phyloP scores from a whole-genome alignment of 2,888 invertebrate species.

The Cryptosula pallasiana region DNA sequence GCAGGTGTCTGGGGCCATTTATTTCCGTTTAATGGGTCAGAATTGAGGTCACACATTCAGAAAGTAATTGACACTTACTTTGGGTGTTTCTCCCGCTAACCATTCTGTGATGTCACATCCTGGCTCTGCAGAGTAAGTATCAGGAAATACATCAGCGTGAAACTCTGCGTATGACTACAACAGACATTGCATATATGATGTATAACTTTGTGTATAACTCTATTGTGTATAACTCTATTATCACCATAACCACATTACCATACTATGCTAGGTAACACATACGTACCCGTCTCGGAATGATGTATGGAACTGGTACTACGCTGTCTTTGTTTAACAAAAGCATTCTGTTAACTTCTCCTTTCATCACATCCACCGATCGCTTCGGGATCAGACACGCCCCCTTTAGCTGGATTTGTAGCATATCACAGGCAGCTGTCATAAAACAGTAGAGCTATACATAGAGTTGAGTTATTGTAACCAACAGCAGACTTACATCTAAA shows the following conservation, averaged over 20 bases:
- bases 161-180: constrained; percentile 82
- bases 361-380: constrained; percentile 88
- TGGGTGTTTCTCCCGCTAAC: neutral
- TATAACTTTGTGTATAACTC: no score
- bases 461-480: no score
- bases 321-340: constrained; percentile 78
- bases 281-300: constrained; percentile 80
- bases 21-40: no score
- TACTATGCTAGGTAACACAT: neutral
- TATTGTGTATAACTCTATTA: no score
- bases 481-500: no score
- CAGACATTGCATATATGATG: no score
- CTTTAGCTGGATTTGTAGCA: constrained; percentile 69
- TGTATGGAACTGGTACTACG: constrained; percentile 88
- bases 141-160: constrained; percentile 88
- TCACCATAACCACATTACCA: no score
- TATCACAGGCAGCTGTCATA: constrained; percentile 23
- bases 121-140: constrained; percentile 75
- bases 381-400: constrained; percentile 89
- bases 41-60: no score
- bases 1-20: no score
- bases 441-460: no score
- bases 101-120: constrained; percentile 50
- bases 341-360: constrained; percentile 88
- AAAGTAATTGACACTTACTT: neutral